Evolutionary conservation across 2,113 vertebrate genomes (phyloP), one percentile per base, ranked within the genome.

Genomic region (Beaufortia kweichowensis): DNA sequence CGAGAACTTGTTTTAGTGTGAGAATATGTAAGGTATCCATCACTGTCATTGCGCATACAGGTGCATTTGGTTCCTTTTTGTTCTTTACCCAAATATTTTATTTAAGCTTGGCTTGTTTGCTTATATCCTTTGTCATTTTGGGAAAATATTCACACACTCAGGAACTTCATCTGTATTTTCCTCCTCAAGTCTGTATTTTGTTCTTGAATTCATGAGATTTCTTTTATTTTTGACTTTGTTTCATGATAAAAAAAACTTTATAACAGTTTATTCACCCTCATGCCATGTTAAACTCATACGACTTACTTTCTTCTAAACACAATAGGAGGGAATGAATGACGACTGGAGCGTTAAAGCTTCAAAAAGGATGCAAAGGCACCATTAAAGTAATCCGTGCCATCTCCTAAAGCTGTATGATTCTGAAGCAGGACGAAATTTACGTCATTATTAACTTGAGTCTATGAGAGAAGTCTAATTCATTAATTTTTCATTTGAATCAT

Each of bases 91-190:
- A 8, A 26, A 53, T 26, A 57, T 41, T 71, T 64, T 8, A 12
- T 48, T 23, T 12, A 43, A 33, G 29, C 39, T 3, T 33, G 23
- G 28, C 9, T 55, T 39, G 41, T 62, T 31, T 19, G 63, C 60
- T 72, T 48, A 24, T 48, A 66, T 62, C 61, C 43, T 73, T 68
- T 66, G 71, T 68, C 73, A 17, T 62, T 39, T 3, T n/a, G n/a
- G 21, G 53, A 59, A 33, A 21, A 53, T 72, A 80, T 66, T 33
- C 23, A 64, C 50, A 77, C n/a, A 56, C 46, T 41, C 59, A 50
- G 68, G 48, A 63, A 46, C 14, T 23, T 62, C 26, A 35, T 14
- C 60, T 31, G 7, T 5, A 19, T 3, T 19, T 10, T 31, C n/a
- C 46, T 75, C 29, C 53, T 26, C 55, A 59, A 43, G n/a, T n/a